Conservation (phyloP, 2,888 invertebrate genomes). For the Idaea biselata region DNA sequence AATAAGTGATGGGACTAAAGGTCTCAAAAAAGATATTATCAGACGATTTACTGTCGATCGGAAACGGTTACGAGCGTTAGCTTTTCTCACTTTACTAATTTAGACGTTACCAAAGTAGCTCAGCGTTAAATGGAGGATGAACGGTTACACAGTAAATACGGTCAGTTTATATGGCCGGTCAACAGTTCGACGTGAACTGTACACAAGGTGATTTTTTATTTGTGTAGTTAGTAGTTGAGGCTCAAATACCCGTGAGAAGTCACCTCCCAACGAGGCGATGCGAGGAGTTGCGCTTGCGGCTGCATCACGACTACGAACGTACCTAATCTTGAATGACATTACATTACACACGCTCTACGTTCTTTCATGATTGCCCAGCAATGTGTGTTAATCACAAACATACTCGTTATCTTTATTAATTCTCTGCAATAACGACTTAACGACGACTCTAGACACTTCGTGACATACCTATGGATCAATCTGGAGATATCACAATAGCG, state of each 20-base stretch:
- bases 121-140: constrained; percentile 73
- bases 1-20: constrained; percentile 63
- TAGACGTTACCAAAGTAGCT: constrained; percentile 78
- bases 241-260: constrained; percentile 78
- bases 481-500: constrained; percentile 21
- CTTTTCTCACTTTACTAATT: constrained; percentile 79
- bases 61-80: constrained; percentile 71
- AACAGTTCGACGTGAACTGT: constrained; percentile 77
- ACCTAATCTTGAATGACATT: constrained; percentile 71
- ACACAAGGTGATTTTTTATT: constrained; percentile 76
- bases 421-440: constrained; percentile 37
- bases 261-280: constrained; percentile 47
- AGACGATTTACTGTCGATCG: constrained; percentile 71
- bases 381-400: constrained; percentile 30
- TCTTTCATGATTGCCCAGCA: constrained; percentile 47
- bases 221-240: constrained; percentile 67
- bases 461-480: constrained; percentile 44
- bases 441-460: constrained; percentile 35
- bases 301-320: constrained; percentile 32
- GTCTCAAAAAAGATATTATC: constrained; percentile 72
- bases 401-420: constrained; percentile 52
- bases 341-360: constrained; percentile 39
- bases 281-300: constrained; percentile 22
- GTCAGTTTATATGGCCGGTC: constrained; percentile 72
- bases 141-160: constrained; percentile 72